These are phyloP conservation scores for Peromyscus melanophrys DNA, from an alignment of 2,797 vertebrate species.

Conservation along the genomic window DNA sequence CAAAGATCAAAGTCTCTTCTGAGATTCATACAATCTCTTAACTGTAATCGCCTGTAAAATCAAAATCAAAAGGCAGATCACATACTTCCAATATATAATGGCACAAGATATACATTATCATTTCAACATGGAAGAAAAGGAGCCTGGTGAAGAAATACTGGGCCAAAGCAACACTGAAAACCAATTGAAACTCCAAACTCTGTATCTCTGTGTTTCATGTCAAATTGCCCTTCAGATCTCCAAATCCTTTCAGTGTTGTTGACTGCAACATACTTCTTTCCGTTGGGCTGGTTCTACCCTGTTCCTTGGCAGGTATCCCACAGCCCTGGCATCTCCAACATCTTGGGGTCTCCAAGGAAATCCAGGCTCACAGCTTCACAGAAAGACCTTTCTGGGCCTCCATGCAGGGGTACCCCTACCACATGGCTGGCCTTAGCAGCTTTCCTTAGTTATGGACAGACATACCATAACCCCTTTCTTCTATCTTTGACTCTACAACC, in stretches of 20 bases:
- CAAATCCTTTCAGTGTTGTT: background rate
- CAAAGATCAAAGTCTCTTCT: background rate
- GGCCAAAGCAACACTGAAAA: background rate
- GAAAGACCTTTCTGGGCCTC: background rate
- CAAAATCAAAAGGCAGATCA: background rate
- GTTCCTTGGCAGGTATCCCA: background rate
- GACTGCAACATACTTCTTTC: background rate
- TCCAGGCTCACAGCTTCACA: background rate
- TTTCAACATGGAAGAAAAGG: background rate
- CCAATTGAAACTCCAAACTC: background rate
- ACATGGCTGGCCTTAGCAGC: too few species aligned
- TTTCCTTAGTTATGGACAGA: too few species aligned
- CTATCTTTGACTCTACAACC: too few species aligned
- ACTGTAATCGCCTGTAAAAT: background rate
- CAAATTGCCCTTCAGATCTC: background rate
- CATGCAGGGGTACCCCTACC: background rate
- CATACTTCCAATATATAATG: background rate
- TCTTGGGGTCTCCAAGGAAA: background rate
- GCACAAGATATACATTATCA: background rate
- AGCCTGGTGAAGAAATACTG: background rate
- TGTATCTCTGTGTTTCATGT: background rate
- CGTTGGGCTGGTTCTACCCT: background rate
- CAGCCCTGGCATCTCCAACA: background rate
- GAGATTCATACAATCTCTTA: background rate
- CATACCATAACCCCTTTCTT: background rate